These are phyloP conservation scores for Hymenopus coronatus DNA, from an alignment of 2,888 invertebrate species.

Conservation along the genomic window DNA sequence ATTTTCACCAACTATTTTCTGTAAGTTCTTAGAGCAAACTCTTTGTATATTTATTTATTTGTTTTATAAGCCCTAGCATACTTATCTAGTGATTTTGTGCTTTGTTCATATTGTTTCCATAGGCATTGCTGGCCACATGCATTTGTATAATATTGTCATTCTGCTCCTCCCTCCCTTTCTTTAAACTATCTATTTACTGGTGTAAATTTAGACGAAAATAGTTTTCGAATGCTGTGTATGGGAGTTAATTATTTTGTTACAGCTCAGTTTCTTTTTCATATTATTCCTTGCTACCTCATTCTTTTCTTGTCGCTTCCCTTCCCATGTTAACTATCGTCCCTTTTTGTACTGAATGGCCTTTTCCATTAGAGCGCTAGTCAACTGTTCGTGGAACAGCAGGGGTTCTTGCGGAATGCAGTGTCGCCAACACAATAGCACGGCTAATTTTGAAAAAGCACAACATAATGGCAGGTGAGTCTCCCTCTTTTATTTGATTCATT, in stretches of 20 bases:
- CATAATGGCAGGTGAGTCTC: not conserved
- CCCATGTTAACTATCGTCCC: not conserved
- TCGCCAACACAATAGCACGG: constrained; percentile 12
- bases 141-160: too few relatives aligned
- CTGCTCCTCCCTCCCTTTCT: too few relatives aligned
- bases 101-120: too few relatives aligned
- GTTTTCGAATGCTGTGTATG: not conserved
- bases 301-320: not conserved
- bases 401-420: not conserved
- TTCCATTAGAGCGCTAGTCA: not conserved
- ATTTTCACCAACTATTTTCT: too few relatives aligned
- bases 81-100: too few relatives aligned
- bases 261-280: not conserved
- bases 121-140: too few relatives aligned
- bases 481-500: constrained; percentile 3
- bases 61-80: too few relatives aligned
- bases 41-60: too few relatives aligned
- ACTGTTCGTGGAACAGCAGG: not conserved
- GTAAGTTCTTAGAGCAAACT: too few relatives aligned
- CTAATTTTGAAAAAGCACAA: constrained; percentile 28
- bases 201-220: not conserved
- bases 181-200: too few relatives aligned
- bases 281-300: not conserved
- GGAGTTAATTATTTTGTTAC: not conserved
- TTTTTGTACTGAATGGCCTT: not conserved